phyloP scores from a whole-genome alignment of 2,888 invertebrate genomes.

The Acrobasis suavella region DNA sequence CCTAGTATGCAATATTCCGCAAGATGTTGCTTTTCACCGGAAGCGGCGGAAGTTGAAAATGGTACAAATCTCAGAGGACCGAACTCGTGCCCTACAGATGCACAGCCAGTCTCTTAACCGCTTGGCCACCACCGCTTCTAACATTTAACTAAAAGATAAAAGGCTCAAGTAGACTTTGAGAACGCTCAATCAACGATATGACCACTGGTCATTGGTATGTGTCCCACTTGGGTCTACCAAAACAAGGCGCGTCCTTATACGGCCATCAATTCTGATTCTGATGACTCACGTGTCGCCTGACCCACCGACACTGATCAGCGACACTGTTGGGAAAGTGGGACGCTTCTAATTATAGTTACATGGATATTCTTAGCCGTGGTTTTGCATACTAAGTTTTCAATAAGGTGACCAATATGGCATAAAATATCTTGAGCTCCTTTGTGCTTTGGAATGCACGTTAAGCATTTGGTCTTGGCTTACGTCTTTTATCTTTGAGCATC shows the following conservation, averaged over 20 bases:
- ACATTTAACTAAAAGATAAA: too few species aligned
- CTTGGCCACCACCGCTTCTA: too few species aligned
- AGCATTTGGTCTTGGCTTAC: not conserved
- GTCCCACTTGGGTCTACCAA: not conserved
- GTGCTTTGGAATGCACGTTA: not conserved
- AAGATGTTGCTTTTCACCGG: too few species aligned
- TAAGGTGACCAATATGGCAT: not conserved
- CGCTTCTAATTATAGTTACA: slow-evolving; percentile 9
- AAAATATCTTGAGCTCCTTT: not conserved
- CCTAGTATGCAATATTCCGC: too few species aligned
- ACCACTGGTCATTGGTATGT: not conserved
- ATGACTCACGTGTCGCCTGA: slow-evolving; percentile 13
- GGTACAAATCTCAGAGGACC: too few species aligned
- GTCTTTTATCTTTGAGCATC: too few species aligned
- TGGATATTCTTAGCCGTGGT: slow-evolving; percentile 13
- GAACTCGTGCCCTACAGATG: too few species aligned
- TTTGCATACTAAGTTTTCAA: slow-evolving; percentile 1
- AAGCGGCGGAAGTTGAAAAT: too few species aligned
- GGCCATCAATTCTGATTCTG: not conserved
- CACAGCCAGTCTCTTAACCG: too few species aligned
- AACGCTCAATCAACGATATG: too few species aligned
- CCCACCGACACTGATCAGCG: slow-evolving; percentile 2
- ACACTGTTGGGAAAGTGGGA: slow-evolving; percentile 11
- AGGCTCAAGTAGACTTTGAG: too few species aligned
- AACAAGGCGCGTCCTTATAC: slow-evolving; percentile 6